Evolutionary conservation across 2,113 vertebrate species (phyloP).

Genomic region (Lamprologus ornatipinnis): DNA sequence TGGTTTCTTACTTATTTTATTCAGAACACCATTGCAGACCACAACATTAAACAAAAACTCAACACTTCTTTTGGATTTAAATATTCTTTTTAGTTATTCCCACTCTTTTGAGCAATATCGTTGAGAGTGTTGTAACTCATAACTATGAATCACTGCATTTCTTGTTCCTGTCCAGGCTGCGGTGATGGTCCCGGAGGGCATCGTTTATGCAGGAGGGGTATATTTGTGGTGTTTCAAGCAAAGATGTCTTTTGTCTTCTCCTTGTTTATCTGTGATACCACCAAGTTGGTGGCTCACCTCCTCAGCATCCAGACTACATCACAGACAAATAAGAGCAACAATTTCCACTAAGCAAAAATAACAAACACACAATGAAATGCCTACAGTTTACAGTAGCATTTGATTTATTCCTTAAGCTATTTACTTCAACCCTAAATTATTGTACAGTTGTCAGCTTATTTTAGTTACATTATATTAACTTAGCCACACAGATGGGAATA

Average conservation of each 20-base stretch:
- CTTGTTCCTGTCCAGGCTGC: background rate
- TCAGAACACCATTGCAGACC: background rate
- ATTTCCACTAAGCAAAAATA: background rate
- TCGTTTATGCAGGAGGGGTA: background rate
- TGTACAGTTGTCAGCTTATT: background rate
- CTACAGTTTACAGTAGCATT: background rate
- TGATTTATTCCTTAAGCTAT: background rate
- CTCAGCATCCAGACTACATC: background rate
- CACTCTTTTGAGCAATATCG: background rate
- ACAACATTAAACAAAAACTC: background rate
- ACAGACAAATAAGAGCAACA: background rate
- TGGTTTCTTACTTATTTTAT: background rate
- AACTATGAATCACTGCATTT: background rate
- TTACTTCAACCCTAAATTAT: background rate
- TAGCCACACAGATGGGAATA: background rate
- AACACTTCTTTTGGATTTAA: background rate
- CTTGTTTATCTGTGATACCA: background rate
- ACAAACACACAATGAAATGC: background rate
- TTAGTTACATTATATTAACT: background rate
- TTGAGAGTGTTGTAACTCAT: background rate
- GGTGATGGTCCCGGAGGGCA: background rate
- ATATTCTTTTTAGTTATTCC: background rate
- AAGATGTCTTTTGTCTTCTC: background rate
- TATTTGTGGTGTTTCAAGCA: background rate
- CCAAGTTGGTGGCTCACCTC: background rate